Evolutionary conservation across 2,888 invertebrate genomes (phyloP), one percentile per base, ranked within the genome.

Genomic region (Cosmorhoe ocellata): DNA sequence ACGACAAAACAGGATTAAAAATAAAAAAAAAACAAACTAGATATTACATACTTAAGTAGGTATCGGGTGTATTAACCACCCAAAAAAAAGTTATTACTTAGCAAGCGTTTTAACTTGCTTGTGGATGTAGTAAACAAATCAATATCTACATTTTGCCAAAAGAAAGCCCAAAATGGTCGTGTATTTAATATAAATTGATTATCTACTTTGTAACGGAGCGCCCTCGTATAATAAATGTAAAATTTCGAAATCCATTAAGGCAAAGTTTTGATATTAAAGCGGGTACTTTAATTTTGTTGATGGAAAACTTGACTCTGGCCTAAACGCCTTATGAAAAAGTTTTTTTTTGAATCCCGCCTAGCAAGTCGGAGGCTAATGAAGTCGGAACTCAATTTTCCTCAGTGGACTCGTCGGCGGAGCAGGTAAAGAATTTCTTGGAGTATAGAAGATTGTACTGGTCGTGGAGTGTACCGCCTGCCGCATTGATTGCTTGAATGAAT

Each of bases 271-370:
- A 81, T 84, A 84, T 84, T 82, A 82, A 59, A 81, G 80, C 75
- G 78, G 74, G 81, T 75, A 82, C 82, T 83, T 84, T 85, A 80
- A 87, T 86, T 85, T 83, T 79, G 84, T 81, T 86, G 86, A 87
- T 87, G 86, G 84, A 75, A 83, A 86, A 82, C 83, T 85, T 80
- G 76, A 76, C 83, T 83, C 63, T 70, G 55, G 69, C 71, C 76
- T 79, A 79, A 86, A 82, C 76, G 83, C 71, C 77, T 82, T 79
- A 72, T 74, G 75, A 74, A 81, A 79, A 82, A 76, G 70, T 76
- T 80, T 59, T 79, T 74, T 73, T 76, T 74, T 63, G 69, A 76
- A 75, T 71, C 77, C 66, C 74, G 71, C 67, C 74, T 67, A 69
- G 67, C 64, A 66, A 74, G 73, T 69, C 64, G 66, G 70, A 42